Percentiles rank a stretch among this genome's conserved stretches.
phyloP scores from a whole-genome alignment of 1,140 invertebrate genomes.

The Kradibia gibbosae region DNA sequence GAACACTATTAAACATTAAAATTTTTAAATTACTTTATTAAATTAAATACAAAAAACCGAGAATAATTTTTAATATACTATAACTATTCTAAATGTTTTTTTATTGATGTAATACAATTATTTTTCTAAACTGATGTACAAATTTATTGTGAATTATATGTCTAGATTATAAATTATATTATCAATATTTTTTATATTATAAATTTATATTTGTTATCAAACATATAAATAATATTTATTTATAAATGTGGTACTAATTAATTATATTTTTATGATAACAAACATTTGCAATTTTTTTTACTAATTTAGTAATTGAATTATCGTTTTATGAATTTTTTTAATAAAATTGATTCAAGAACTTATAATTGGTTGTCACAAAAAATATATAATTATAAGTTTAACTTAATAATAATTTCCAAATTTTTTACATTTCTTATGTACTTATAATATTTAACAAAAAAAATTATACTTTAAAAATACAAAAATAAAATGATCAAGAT shows the following conservation, averaged over 20 bases:
- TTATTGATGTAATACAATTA: too few relatives aligned
- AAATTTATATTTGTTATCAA: background rate
- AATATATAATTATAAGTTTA: too few relatives aligned
- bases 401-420: too few relatives aligned
- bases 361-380: background rate
- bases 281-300: slow-evolving; percentile 32
- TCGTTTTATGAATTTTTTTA: slow-evolving; percentile 13
- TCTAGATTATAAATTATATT: too few relatives aligned
- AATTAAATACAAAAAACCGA: too few relatives aligned
- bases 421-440: background rate
- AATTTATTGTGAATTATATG: too few relatives aligned
- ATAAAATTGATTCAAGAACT: background rate
- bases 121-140: too few relatives aligned
- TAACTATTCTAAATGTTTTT: too few relatives aligned
- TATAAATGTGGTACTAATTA: background rate
- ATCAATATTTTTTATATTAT: too few relatives aligned
- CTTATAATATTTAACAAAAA: background rate
- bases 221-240: background rate
- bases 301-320: slow-evolving; percentile 29
- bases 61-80: too few relatives aligned
- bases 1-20: too few relatives aligned
- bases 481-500: background rate
- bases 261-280: background rate
- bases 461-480: background rate
- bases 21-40: too few relatives aligned